Base-by-base conservation (phyloP, 2,888 invertebrate species). In the Polyommatus icarus region DNA sequence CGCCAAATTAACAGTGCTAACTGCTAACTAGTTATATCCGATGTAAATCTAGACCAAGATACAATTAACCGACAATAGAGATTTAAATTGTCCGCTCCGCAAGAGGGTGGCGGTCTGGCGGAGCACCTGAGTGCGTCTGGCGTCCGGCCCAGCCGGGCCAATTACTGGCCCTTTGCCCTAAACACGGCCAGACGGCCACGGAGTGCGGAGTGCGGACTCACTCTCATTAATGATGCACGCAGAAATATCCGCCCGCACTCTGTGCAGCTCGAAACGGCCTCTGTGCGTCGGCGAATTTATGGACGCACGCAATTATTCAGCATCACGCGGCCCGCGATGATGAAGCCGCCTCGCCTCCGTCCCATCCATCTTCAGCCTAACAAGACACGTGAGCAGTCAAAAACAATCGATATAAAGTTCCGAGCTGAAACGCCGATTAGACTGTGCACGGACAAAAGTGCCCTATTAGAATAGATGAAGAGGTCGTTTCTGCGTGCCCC, bases 41-140 rank as follows among this genome's bases (percentile, higher is more conserved):
- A 78, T 77, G 78, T 73, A 77, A 78, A 59, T 32, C 75, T 40
- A 76, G 81, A 83, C 80, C 78, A 80, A 79, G 76, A 81, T 78
- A 86, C 87, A 87, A 91, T 92, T 89, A 91, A 90, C 91, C 87
- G 88, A 89, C 85, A 85, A 86, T 85, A 90, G 90, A 91, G 89
- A 91, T 91, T 90, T 87, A 91, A 92, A 92, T 92, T 90, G 90
- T 89, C 87, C 90, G 88, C 90, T 92, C 80, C 87, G 85, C 87
- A 86, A 88, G 90, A 88, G 89, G 88, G 89, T 78, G 86, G 87
- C 88, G 89, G 78, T 75, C 79, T 46, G 46, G 46, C 46, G 46
- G 84, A 84, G 87, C 90, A 91, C 92, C 91, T 91, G 82, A 83
- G 83, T 82, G 89, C 83, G 85, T 24, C 85, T 20, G 59, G 88